These are phyloP conservation scores for Saguinus oedipus DNA, from an alignment of 2,797 vertebrate species.

Conservation along the genomic window DNA sequence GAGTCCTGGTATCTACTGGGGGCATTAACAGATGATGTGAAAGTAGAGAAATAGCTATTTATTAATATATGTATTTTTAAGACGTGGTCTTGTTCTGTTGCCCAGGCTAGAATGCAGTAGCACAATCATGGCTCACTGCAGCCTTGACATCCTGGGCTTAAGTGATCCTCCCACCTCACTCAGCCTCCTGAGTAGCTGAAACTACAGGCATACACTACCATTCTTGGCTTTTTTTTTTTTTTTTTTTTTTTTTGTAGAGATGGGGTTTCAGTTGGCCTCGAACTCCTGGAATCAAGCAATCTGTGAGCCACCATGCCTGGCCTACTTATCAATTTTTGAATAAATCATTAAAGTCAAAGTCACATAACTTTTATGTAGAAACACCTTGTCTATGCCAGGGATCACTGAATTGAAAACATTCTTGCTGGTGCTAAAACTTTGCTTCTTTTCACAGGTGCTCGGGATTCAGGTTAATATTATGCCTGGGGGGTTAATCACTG, in stretches of 20 bases:
- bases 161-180: not conserved
- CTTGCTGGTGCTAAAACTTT: not conserved
- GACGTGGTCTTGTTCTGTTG: not conserved
- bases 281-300: not conserved
- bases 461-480: not conserved
- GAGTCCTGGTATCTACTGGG: fast-evolving
- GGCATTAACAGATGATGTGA: not conserved
- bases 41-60: not conserved
- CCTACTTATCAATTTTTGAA: not conserved
- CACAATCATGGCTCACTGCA: not conserved
- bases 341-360: not conserved
- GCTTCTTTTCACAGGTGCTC: not conserved
- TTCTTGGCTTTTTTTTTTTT: not conserved
- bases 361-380: not conserved
- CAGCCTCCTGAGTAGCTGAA: not conserved
- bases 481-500: not conserved
- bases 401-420: not conserved
- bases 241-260: not conserved
- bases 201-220: not conserved
- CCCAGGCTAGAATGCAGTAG: not conserved
- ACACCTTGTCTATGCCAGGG: not conserved
- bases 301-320: not conserved
- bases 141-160: not conserved
- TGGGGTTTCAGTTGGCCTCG: not conserved
- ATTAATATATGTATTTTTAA: not conserved